Base-by-base conservation (phyloP, 2,113 vertebrate genomes). In the Natator depressus region DNA sequence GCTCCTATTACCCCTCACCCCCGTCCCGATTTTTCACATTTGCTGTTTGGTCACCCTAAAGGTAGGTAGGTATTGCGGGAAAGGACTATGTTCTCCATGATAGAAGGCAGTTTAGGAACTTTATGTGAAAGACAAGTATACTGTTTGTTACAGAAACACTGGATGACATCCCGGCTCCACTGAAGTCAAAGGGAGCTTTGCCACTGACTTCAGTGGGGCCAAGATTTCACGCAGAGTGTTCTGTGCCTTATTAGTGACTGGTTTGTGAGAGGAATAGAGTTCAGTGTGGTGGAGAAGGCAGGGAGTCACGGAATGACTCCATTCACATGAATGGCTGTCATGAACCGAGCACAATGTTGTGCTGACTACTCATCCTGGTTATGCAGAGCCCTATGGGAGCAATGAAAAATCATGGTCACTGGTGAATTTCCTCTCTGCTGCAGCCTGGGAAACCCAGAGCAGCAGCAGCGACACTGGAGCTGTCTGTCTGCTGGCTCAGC, bases 381-480 rank as follows among this genome's bases (percentile, higher is more conserved):
- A 6, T 75, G 20, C 38, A 75, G 38, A 75, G 38, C n/a, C 69
- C 38, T 24, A 3, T 42, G 59, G 29, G 6, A 65, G 62, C 31
- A 65, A 14, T 65, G n/a, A 75, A 42, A 75, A 42, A 19, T 25
- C 38, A 65, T 35, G 31, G 62, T 16, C 17, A 65, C 62, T 17
- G 29, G 8, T 35, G 6, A 19, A 7, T 65, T 65, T 65, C 31
- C 31, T 65, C 59, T 35, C 11, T 62, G 59, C 29, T 62, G 59
- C 59, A 62, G 59, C 27, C 31, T 16, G 62, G 31, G 16, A 65
- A 65, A 35, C 13, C 31, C 14, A 8, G 81, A 57, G 84, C 35
- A 2, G 17, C 0, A 2, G 0, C 19, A 38, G n/a, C 50, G 54
- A 42, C 83, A 59, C 38, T 42, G 75, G 75, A 65, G 47, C 31